Conservation (phyloP, 2,113 vertebrate genomes). For the Aspiorhynchus laticeps region DNA sequence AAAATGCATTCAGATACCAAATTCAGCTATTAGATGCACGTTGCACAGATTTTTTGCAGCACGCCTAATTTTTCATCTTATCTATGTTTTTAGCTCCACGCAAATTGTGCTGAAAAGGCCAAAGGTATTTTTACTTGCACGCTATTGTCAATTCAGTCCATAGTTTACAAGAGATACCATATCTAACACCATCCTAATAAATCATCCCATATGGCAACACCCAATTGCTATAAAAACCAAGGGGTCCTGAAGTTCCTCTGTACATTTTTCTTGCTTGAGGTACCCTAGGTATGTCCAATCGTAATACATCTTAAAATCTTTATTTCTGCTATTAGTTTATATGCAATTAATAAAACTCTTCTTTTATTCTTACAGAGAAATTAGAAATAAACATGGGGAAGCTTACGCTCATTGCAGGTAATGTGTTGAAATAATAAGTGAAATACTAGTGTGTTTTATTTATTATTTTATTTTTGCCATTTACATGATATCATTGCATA, state of each 20-base stretch:
- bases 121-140: slow-evolving; percentile 34
- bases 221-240: slow-evolving; percentile 35
- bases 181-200: slow-evolving; percentile 45
- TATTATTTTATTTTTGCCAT: not conserved
- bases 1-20: not conserved
- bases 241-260: not conserved
- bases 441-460: not conserved
- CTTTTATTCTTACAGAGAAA: not conserved
- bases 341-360: not conserved
- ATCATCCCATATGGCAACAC: not conserved
- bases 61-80: slow-evolving; percentile 14
- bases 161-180: slow-evolving; percentile 55
- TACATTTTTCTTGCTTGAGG: slow-evolving; percentile 22
- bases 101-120: not conserved
- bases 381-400: slow-evolving; percentile 42
- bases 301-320: not conserved
- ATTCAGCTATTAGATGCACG: no score
- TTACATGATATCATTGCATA: slow-evolving; percentile 12
- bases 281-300: slow-evolving; percentile 20
- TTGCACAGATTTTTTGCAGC: slow-evolving; percentile 8
- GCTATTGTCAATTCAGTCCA: slow-evolving; percentile 39
- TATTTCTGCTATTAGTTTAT: not conserved
- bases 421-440: not conserved
- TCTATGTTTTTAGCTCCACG: not conserved
- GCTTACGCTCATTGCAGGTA: slow-evolving; percentile 55